A percentile compares a stretch with the other conserved stretches of the same genome.
These are phyloP conservation scores for Galerucella nymphaeae DNA, from an alignment of 2,888 invertebrate genomes.

Conservation along the genomic window DNA sequence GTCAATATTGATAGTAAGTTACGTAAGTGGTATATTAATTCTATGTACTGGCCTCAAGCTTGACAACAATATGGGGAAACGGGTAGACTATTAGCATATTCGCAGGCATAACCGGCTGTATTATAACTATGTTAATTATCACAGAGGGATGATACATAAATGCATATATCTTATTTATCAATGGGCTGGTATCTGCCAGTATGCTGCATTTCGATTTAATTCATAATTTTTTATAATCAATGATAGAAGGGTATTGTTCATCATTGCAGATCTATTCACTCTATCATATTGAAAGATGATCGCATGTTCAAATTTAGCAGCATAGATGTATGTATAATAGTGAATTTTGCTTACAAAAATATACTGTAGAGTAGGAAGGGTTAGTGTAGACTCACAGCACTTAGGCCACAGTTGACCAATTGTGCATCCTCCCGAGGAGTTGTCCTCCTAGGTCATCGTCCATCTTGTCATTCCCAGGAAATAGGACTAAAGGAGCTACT, in stretches of 20 bases:
- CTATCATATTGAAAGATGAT: not conserved
- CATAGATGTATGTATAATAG: not conserved
- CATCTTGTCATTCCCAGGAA: no score
- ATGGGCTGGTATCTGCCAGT: constrained; percentile 44
- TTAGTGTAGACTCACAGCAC: no score
- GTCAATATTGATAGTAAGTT: not conserved
- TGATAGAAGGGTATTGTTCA: not conserved
- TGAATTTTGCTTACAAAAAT: not conserved
- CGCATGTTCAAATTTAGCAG: not conserved
- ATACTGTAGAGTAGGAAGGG: no score
- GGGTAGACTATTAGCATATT: constrained; percentile 57
- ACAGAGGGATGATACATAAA: constrained; percentile 58
- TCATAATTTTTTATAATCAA: constrained; percentile 23
- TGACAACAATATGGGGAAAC: not conserved
- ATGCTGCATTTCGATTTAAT: constrained; percentile 25
- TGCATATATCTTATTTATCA: constrained; percentile 55
- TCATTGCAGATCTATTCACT: not conserved
- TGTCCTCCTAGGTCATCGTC: no score
- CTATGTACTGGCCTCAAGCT: not conserved
- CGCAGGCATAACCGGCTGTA: constrained; percentile 61
- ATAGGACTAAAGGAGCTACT: no score
- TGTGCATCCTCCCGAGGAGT: no score
- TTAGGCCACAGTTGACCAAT: no score
- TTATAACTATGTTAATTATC: constrained; percentile 64
- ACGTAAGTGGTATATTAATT: not conserved